Percentiles rank a stretch among this genome's conserved stretches.
These are phyloP conservation scores for Masticophis lateralis DNA, from an alignment of 2,797 vertebrate species.

Conservation along the genomic window DNA sequence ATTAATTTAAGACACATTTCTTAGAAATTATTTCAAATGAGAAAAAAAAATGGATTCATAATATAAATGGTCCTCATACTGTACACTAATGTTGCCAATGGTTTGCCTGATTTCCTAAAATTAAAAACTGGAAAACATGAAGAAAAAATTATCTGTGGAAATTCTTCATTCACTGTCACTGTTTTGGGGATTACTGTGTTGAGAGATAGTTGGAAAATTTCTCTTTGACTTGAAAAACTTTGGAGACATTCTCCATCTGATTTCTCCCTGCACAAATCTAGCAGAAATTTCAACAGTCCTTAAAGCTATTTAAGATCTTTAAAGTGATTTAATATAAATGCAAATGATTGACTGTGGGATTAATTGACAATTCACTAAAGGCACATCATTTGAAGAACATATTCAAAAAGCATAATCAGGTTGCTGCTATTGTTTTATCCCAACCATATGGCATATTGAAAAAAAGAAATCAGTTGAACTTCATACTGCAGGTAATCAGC, in stretches of 20 bases:
- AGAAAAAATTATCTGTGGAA: neutral
- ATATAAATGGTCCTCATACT: neutral
- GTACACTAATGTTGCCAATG: neutral
- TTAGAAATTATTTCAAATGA: neutral
- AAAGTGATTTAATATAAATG: neutral
- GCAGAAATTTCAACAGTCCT: neutral
- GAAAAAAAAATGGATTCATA: neutral
- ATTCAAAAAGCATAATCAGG: neutral
- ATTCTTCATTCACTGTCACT: neutral
- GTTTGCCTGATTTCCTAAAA: neutral
- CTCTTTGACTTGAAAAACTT: neutral
- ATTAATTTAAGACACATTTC: neutral
- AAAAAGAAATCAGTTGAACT: neutral
- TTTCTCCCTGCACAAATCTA: neutral
- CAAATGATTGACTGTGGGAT: neutral
- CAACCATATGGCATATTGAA: neutral
- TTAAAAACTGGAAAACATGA: neutral
- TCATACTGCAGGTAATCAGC: neutral
- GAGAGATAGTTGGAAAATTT: neutral
- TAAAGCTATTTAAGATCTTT: neutral
- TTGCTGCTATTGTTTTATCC: neutral
- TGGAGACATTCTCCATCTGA: neutral
- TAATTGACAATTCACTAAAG: neutral
- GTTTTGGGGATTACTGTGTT: neutral
- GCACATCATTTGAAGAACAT: neutral